Percentiles rank a stretch among this genome's conserved stretches.
These are phyloP conservation scores for Brachionus koreanus DNA, from an alignment of 1,140 invertebrate species.

Conservation along the genomic window DNA sequence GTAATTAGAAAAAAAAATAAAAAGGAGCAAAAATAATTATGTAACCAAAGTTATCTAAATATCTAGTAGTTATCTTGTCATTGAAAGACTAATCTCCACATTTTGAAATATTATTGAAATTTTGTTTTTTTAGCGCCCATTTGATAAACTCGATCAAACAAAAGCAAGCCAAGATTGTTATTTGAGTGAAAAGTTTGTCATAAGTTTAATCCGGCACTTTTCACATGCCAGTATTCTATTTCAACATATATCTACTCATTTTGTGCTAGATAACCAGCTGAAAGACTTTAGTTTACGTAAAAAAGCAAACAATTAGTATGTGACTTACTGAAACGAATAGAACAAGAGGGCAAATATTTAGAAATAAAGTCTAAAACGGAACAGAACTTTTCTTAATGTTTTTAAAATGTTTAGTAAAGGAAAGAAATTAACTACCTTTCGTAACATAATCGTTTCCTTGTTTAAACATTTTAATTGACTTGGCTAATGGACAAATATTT, in stretches of 20 bases:
- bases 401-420: conserved; percentile 4
- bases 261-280: conserved; percentile 9
- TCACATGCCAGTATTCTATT: background rate
- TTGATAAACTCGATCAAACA: background rate
- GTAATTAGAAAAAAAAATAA: background rate
- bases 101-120: background rate
- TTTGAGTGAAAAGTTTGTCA: background rate
- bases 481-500: conserved; percentile 17
- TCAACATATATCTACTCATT: background rate
- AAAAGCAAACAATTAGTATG: background rate
- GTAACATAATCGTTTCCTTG: conserved; percentile 1
- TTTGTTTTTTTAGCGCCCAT: background rate
- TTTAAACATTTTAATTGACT: conserved; percentile 23
- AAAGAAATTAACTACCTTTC: conserved; percentile 22
- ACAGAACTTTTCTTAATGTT: background rate
- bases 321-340: background rate
- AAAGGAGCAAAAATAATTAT: background rate
- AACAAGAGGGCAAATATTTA: conserved; percentile 7
- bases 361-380: background rate
- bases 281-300: background rate
- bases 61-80: background rate
- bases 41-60: conserved; percentile 2
- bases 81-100: background rate
- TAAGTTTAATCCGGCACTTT: conserved; percentile 22
- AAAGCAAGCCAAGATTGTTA: conserved; percentile 10